These are phyloP conservation scores for Abrostola triplasia DNA, from an alignment of 2,888 invertebrate species.

Conservation along the genomic window DNA sequence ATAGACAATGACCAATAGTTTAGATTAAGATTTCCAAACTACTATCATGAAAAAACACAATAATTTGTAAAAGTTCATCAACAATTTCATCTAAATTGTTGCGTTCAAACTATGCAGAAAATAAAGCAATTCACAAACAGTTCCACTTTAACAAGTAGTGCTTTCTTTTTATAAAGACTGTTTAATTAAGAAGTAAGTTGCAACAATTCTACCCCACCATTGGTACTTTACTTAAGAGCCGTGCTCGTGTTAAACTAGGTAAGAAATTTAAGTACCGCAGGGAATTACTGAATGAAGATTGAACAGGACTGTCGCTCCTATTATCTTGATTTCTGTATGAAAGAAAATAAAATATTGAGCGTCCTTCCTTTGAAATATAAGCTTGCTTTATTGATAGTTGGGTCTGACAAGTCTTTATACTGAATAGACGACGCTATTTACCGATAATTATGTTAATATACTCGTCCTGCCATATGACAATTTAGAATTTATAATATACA, in stretches of 20 bases:
- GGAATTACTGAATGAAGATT: constrained; percentile 4
- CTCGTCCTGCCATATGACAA: too few relatives aligned
- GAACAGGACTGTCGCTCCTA: not conserved
- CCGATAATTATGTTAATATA: too few relatives aligned
- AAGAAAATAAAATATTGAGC: not conserved
- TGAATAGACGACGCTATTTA: too few relatives aligned
- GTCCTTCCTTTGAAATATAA: too few relatives aligned
- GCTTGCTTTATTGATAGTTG: too few relatives aligned
- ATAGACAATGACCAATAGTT: too few relatives aligned
- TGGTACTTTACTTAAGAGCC: not conserved
- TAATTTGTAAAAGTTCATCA: not conserved
- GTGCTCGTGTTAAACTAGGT: constrained; percentile 10
- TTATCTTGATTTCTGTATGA: not conserved
- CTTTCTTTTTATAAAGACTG: not conserved
- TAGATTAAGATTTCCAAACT: not conserved
- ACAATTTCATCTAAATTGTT: not conserved
- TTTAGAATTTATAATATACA: too few relatives aligned
- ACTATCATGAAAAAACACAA: not conserved
- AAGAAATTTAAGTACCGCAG: constrained; percentile 19
- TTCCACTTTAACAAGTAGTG: not conserved
- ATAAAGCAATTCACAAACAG: not conserved
- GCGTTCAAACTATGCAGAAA: not conserved
- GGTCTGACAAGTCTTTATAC: too few relatives aligned
- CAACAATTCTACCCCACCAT: not conserved
- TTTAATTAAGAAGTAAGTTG: constrained; percentile 9